Conservation (phyloP, 2,113 vertebrate genomes). For the Sinocyclocheilus anshuiensis region DNA sequence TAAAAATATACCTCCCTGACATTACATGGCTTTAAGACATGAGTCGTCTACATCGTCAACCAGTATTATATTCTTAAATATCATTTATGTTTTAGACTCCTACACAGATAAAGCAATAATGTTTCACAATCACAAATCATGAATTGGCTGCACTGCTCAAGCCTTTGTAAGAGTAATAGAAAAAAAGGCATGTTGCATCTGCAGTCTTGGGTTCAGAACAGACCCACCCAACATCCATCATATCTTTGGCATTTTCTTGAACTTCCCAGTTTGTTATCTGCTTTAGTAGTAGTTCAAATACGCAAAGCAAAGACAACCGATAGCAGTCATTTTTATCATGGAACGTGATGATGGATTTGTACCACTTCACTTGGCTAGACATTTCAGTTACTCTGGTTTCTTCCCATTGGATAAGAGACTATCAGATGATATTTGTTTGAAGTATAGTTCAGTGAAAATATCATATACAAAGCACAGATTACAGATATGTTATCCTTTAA, state of each 20-base stretch:
- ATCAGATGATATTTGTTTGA: background rate
- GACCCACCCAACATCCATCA: background rate
- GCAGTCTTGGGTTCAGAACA: background rate
- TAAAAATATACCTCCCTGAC: background rate
- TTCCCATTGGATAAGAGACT: background rate
- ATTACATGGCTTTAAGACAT: background rate
- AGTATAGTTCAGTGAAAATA: too few species aligned
- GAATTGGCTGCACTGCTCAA: background rate
- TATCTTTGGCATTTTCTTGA: background rate
- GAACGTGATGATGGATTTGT: background rate
- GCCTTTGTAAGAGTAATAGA: background rate
- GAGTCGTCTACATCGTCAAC: too few species aligned
- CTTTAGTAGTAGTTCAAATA: background rate
- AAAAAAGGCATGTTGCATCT: background rate
- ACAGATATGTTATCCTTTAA: background rate
- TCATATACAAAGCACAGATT: background rate
- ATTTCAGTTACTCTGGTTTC: background rate
- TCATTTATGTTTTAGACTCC: background rate
- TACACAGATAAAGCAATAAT: background rate
- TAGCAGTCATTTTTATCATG: background rate
- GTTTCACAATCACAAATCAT: background rate
- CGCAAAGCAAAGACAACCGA: background rate
- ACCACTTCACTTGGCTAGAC: background rate
- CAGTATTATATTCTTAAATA: too few species aligned
- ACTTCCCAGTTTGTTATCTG: background rate